Conservation (phyloP, 2,888 invertebrate species). For the Plemyria rubiginata region DNA sequence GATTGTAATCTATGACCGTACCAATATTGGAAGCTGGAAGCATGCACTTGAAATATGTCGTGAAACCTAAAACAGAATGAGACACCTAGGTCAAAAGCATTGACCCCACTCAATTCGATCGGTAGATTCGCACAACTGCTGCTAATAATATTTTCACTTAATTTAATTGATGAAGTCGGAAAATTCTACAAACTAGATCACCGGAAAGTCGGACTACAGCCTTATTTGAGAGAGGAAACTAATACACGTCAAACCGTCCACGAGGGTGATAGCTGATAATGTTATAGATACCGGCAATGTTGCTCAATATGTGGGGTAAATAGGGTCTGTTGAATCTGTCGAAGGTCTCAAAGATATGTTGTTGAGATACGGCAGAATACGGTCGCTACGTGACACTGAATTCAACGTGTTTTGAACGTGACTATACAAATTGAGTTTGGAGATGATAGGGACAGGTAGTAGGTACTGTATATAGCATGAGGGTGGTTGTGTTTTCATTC, state of each 20-base stretch:
- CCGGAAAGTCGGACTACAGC: constrained; percentile 6
- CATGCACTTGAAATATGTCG: neutral
- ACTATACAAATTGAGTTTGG: constrained; percentile 22
- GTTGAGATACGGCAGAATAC: constrained; percentile 26
- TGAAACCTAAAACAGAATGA: neutral
- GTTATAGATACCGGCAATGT: constrained; percentile 28
- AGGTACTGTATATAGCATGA: constrained; percentile 1
- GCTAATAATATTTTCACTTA: too few relatives aligned
- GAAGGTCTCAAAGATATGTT: constrained; percentile 31
- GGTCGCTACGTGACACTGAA: constrained; percentile 11
- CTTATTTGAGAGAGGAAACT: constrained; percentile 9
- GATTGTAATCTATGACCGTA: too few relatives aligned
- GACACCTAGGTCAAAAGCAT: neutral
- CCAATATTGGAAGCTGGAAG: too few relatives aligned
- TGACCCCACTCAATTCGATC: too few relatives aligned
- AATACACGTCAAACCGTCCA: constrained; percentile 26
- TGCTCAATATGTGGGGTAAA: constrained; percentile 29
- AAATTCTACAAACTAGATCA: neutral
- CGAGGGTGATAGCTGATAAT: constrained; percentile 27
- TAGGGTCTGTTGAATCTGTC: constrained; percentile 34
- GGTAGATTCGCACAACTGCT: too few relatives aligned
- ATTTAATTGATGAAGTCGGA: constrained; percentile 2
- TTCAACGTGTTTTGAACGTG: constrained; percentile 21
- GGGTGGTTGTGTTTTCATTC: constrained; percentile 2
- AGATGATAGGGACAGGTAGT: constrained; percentile 9